Conservation (phyloP, 2,797 vertebrate species). For the Argya squamiceps region DNA sequence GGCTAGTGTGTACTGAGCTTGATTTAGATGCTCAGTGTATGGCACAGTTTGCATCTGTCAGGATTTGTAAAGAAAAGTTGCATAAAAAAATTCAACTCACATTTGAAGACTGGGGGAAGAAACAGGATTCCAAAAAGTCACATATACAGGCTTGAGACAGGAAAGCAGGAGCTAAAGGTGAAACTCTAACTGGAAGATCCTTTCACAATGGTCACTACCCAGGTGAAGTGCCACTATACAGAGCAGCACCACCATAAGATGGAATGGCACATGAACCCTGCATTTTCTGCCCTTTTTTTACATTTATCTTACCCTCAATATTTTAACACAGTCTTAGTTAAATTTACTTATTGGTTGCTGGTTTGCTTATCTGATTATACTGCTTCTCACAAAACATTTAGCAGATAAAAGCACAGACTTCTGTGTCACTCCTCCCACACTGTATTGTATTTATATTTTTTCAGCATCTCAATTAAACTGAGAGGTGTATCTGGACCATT, state of each 20-base stretch:
- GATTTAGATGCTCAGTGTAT: constrained; percentile 35
- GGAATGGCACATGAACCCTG: not conserved
- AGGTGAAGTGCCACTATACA: not conserved
- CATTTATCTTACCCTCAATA: not conserved
- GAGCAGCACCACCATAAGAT: not conserved
- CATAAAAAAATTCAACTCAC: constrained; percentile 35
- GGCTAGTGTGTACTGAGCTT: constrained; percentile 25
- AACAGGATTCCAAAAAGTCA: not conserved
- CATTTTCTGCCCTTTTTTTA: not conserved
- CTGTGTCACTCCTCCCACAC: not conserved
- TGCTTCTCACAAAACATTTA: not conserved
- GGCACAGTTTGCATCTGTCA: constrained; percentile 57
- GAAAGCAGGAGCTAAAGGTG: constrained; percentile 6
- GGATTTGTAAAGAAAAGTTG: constrained; percentile 32
- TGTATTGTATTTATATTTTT: not conserved
- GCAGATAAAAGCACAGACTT: not conserved
- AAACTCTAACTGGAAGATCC: not conserved
- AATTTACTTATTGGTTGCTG: not conserved
- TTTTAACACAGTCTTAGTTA: constrained; percentile 1
- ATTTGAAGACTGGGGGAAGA: not conserved
- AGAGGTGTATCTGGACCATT: not conserved
- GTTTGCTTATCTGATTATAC: not conserved
- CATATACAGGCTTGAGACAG: not conserved
- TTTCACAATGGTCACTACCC: not conserved
- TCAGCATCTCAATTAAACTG: not conserved